Evolutionary conservation across 1,140 invertebrate species (phyloP), one percentile per base, ranked within the genome.

Genomic region (Halyomorpha halys): DNA sequence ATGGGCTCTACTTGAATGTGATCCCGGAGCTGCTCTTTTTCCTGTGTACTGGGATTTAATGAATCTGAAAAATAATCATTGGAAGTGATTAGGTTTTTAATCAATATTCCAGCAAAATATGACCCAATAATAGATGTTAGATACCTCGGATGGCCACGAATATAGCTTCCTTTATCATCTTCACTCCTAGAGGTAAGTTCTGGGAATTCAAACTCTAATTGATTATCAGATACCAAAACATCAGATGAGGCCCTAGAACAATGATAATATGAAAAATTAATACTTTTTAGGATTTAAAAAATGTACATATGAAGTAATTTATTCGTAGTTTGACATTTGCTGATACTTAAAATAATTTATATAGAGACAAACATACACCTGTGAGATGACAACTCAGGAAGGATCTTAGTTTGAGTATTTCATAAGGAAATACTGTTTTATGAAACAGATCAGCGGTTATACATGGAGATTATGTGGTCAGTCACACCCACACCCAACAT

Each of bases 31-130:
- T 6, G 85, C 85, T 49, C 86, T 74, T 71, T 82, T 82, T 30
- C 87, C 86, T 23, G 84, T 83, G 71, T 91, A 87, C 71, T 91
- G 89, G 0, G 89, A 89, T 72, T 92, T 92, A 54, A 93, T 90
- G 70, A 76, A 78, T 44, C 76, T 72, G 65, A 63, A 72, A 63
- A 66, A n/a, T 2, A 18, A 49, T 19, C 6, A 19, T 18, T 1
- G n/a, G 6, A 14, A 56, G 11, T 25, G 3, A 21, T 47, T 39
- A 21, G 23, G 13, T 64, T 54, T n/a, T 39, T 54, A 13, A 27
- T 13, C 4, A 21, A 0, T 47, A 14, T 19, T n/a, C 8, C 2
- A 34, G 11, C 49, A 21, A 44, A 25, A 65, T 39, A n/a, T n/a
- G n/a, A n/a, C n/a, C 34, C n/a, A 45, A 44, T 51, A 44, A 59